phyloP scores from a whole-genome alignment of 2,888 invertebrate species.

The Sthenelais limicola region DNA sequence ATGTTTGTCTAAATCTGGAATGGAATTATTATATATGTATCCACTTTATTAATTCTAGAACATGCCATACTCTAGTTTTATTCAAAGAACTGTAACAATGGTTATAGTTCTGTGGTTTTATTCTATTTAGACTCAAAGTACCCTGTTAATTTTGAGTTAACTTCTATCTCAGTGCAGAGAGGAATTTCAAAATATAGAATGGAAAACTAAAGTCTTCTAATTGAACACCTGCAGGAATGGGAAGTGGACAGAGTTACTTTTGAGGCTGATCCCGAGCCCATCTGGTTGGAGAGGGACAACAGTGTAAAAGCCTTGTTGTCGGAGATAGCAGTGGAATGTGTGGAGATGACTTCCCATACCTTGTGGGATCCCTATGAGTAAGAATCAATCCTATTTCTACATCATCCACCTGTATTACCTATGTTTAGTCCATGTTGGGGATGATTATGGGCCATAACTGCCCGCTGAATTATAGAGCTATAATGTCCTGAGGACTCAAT shows the following conservation, averaged over 20 bases:
- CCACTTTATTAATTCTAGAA: too few species aligned
- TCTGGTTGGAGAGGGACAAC: conserved; percentile 79
- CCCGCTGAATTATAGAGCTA: too few species aligned
- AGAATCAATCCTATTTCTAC: conserved; percentile 50
- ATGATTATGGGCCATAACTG: too few species aligned
- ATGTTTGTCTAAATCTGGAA: too few species aligned
- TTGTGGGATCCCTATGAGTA: conserved; percentile 79
- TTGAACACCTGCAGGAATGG: conserved; percentile 75
- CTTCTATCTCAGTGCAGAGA: neutral
- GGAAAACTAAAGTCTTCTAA: too few species aligned
- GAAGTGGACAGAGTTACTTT: conserved; percentile 73
- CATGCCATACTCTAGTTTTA: too few species aligned
- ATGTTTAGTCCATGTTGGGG: neutral
- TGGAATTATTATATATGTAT: too few species aligned
- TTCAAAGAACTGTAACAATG: too few species aligned
- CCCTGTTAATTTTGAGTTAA: neutral
- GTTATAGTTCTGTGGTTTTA: neutral
- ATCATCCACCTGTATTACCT: neutral
- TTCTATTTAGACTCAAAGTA: neutral
- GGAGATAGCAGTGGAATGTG: conserved; percentile 75
- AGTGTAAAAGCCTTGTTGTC: conserved; percentile 76
- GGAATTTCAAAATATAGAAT: too few species aligned
- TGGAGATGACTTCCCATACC: conserved; percentile 81
- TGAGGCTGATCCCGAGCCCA: conserved; percentile 80
- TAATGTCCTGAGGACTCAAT: too few species aligned